Base-by-base conservation (phyloP, 2,888 invertebrate species). In the Oconnorella tubifera region DNA sequence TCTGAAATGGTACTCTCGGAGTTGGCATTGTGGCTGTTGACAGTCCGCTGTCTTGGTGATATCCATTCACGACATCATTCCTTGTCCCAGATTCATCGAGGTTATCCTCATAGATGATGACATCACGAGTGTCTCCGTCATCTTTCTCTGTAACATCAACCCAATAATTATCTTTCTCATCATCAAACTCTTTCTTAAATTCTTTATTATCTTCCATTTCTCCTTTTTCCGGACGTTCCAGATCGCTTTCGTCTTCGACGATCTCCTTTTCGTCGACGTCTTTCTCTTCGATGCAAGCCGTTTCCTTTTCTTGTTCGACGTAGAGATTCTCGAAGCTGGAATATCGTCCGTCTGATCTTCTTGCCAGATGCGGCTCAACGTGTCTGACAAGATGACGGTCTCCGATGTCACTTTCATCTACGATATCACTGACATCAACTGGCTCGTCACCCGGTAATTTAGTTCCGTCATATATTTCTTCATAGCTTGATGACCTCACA, bases 301-400 rank as follows among this genome's bases (percentile, higher is more conserved):
- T 60, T 32, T 70, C 70, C 40, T 70, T 70, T 27, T n/a, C 29
- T 66, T 32, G 53, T 31, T 73, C 68, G 49, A 74, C 72, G 65
- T 78, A 78, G 25, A 77, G 72, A 48, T 76, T 72, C 69, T 78
- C 78, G 67, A 75, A 78, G 64, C 77, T 77, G 51, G 76, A 77
- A 4, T 76, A 71, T 33, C 69, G 69, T 31, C 75, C 75, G 25
- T 50, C 63, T 4, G 3, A 3, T 2, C 33, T 31, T 6, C 4
- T 10, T 10, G 53, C 32, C 3, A 63, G 33, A 50, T 60, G 59
- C 4, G 49, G 29, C 4, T 63, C 63, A 49, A n/a, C 4, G 32
- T 78, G 78, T 59, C 74, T 75, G 63, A 76, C 77, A 68, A 77
- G 76, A 32, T 6, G 10, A 6, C 55, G 27, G 27, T 59, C 53